Evolutionary conservation across 92 coral and sea anemone genomes (phyloP).

Genomic region (Palythoa caribaeorum): DNA sequence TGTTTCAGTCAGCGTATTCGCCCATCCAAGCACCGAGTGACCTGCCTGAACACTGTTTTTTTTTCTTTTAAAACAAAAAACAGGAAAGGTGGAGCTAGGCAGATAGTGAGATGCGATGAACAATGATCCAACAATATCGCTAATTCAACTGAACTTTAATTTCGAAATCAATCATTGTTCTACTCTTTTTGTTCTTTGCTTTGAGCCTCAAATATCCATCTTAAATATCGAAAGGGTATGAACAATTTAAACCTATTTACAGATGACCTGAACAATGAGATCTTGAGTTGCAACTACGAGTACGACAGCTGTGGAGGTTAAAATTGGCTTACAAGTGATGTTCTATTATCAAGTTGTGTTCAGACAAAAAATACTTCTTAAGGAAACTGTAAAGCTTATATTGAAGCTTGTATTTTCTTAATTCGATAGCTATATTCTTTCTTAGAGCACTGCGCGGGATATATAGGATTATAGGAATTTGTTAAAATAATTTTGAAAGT

Average conservation of each 20-base stretch:
- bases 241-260: background rate
- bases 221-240: background rate
- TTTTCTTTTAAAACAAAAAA: background rate
- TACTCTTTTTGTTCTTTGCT: background rate
- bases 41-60: background rate
- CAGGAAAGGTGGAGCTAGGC: constrained; percentile 6
- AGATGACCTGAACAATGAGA: no score
- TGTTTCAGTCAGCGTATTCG: constrained; percentile 20
- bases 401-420: no score
- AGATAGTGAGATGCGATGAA: background rate
- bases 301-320: no score
- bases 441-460: no score
- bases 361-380: no score
- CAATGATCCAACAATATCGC: background rate
- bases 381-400: no score
- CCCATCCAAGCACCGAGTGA: background rate
- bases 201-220: background rate
- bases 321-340: no score
- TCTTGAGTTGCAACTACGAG: no score
- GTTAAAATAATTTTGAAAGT: no score
- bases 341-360: no score
- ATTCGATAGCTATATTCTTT: no score
- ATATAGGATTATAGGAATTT: no score
- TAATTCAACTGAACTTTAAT: background rate
- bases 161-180: background rate